These are phyloP conservation scores for Rhyacichthys aspro DNA, from an alignment of 2,797 vertebrate species.

Conservation along the genomic window DNA sequence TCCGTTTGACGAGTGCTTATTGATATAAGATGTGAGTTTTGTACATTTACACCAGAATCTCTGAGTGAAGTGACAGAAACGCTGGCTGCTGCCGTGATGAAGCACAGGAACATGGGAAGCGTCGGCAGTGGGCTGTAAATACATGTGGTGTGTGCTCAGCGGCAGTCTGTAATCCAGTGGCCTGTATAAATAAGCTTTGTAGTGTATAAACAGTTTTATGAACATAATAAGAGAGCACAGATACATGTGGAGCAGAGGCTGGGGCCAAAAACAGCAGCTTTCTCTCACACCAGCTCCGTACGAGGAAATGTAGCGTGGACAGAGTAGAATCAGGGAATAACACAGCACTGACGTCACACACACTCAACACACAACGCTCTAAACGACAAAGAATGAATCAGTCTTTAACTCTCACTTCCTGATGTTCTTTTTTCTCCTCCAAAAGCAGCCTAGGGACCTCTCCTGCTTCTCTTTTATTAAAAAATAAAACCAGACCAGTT, in stretches of 20 bases:
- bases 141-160: conserved; percentile 57
- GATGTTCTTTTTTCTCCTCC: too few species aligned
- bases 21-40: too few species aligned
- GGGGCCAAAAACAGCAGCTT: conserved; percentile 75
- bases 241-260: conserved; percentile 54
- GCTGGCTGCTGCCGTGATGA: conserved; percentile 24
- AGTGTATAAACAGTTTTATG: conserved; percentile 84
- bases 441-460: too few species aligned
- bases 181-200: conserved; percentile 85
- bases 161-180: conserved; percentile 78
- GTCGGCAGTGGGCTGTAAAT: conserved; percentile 23
- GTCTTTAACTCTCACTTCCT: too few species aligned
- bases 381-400: too few species aligned
- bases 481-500: too few species aligned
- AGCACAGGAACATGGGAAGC: conserved; percentile 38
- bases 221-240: conserved; percentile 81
- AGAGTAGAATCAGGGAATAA: conserved; percentile 70
- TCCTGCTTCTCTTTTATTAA: too few species aligned
- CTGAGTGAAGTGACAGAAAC: too few species aligned
- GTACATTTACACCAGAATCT: too few species aligned
- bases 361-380: too few species aligned
- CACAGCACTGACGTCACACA: not conserved
- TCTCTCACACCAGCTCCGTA: conserved; percentile 57
- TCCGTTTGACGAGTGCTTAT: too few species aligned
- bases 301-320: conserved; percentile 66